Evolutionary conservation across 2,113 vertebrate genomes (phyloP).

Genomic region (Nesogale talazaci): DNA sequence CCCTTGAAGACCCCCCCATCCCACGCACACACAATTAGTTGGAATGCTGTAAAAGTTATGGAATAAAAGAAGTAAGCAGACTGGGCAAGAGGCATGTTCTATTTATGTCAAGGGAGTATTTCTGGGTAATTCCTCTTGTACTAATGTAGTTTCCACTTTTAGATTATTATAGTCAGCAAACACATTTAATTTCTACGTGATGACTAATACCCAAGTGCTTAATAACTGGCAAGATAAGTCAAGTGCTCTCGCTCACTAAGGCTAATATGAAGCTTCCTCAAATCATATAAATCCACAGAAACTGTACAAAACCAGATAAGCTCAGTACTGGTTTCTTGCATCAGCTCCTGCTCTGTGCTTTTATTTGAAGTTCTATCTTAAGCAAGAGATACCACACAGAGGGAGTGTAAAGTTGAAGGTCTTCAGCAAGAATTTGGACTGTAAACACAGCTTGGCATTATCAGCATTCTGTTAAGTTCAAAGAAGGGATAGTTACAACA

Average conservation of each 20-base stretch:
- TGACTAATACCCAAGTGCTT: slow-evolving; percentile 58
- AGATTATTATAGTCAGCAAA: slow-evolving; percentile 59
- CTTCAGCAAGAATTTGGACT: slow-evolving; percentile 64
- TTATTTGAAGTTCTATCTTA: slow-evolving; percentile 67
- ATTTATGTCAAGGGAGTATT: slow-evolving; percentile 51
- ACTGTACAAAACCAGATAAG: slow-evolving; percentile 30
- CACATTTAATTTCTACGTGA: slow-evolving; percentile 66
- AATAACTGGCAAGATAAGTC: slow-evolving; percentile 60
- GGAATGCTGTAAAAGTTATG: not conserved
- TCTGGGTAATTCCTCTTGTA: slow-evolving; percentile 59
- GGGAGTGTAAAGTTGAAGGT: slow-evolving; percentile 72
- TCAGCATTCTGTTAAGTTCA: slow-evolving; percentile 72
- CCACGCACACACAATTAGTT: too few relatives aligned
- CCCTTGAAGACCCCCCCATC: not conserved
- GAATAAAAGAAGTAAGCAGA: slow-evolving; percentile 31
- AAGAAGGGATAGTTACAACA: slow-evolving; percentile 72
- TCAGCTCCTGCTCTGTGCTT: slow-evolving; percentile 38
- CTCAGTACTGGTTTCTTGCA: not conserved
- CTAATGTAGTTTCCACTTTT: slow-evolving; percentile 58
- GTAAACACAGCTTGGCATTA: slow-evolving; percentile 71
- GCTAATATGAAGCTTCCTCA: not conserved
- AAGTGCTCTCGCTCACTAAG: slow-evolving; percentile 21
- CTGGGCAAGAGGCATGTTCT: not conserved
- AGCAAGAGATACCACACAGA: slow-evolving; percentile 61
- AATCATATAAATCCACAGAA: slow-evolving; percentile 1